phyloP scores from a whole-genome alignment of 1,140 invertebrate species.

The Aphelinus certus region DNA sequence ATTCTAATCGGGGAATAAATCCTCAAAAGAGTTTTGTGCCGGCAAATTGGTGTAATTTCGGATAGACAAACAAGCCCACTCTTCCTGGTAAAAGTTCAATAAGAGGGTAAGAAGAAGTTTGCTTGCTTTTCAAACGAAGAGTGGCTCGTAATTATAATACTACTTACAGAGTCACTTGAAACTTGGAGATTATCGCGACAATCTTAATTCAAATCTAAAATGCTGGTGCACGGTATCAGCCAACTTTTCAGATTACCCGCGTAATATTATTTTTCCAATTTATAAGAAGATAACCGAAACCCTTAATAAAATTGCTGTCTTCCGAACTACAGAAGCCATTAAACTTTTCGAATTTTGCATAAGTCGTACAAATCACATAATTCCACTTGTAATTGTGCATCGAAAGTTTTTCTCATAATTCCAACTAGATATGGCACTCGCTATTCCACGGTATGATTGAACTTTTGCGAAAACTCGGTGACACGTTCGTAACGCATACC shows the following conservation, averaged over 20 bases:
- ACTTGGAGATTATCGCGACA: slow-evolving; percentile 23
- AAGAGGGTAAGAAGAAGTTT: slow-evolving; percentile 11
- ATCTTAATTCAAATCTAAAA: slow-evolving; percentile 35
- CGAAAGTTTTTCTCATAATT: background rate
- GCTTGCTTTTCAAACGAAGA: slow-evolving; percentile 20
- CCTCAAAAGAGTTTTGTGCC: too few relatives aligned
- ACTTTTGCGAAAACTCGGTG: too few relatives aligned
- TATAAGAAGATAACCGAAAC: slow-evolving; percentile 19
- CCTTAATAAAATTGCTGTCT: slow-evolving; percentile 24
- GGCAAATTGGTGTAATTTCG: background rate
- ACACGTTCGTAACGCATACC: too few relatives aligned
- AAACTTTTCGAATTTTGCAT: slow-evolving; percentile 14
- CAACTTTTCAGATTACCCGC: slow-evolving; percentile 25
- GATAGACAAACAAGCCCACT: background rate
- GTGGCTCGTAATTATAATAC: slow-evolving; percentile 26
- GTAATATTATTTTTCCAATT: slow-evolving; percentile 25
- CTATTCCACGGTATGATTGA: too few relatives aligned
- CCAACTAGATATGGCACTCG: too few relatives aligned
- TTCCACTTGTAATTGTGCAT: background rate
- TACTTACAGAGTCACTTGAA: slow-evolving; percentile 18
- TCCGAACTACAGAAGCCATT: slow-evolving; percentile 1
- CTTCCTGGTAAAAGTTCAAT: background rate
- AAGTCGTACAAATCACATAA: background rate
- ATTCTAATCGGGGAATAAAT: too few relatives aligned
- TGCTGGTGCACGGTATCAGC: slow-evolving; percentile 5